Conservation (phyloP, 2,797 vertebrate species). For the Pangasius sanitwongsei region DNA sequence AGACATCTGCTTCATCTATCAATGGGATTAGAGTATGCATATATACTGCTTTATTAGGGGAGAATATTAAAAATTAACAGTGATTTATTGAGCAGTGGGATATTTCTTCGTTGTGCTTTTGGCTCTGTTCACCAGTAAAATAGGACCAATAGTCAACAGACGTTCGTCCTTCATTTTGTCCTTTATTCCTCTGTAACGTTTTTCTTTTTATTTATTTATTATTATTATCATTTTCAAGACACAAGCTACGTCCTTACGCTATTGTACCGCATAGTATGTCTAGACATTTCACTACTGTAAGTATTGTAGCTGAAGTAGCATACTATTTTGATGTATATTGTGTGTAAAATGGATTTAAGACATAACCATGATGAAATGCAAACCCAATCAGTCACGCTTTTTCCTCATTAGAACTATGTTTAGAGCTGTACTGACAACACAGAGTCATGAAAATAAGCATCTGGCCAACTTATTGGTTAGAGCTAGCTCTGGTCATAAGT, state of each 20-base stretch:
- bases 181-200: neutral
- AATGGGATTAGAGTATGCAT: neutral
- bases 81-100: neutral
- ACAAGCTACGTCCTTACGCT: neutral
- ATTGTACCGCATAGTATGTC: neutral
- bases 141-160: no score
- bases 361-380: neutral
- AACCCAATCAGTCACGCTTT: neutral
- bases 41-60: constrained; percentile 1
- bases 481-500: neutral
- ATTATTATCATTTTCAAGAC: neutral
- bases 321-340: no score
- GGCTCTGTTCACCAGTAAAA: neutral
- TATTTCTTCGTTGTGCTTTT: neutral
- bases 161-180: neutral
- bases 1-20: constrained; percentile 37
- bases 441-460: neutral
- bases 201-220: neutral
- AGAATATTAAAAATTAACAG: neutral
- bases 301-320: neutral
- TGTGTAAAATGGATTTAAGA: neutral
- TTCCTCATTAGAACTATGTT: neutral
- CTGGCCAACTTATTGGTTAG: neutral
- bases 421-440: neutral
- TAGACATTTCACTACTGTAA: neutral